Base-by-base conservation (phyloP, 2,888 invertebrate species). In the Formica aserva region DNA sequence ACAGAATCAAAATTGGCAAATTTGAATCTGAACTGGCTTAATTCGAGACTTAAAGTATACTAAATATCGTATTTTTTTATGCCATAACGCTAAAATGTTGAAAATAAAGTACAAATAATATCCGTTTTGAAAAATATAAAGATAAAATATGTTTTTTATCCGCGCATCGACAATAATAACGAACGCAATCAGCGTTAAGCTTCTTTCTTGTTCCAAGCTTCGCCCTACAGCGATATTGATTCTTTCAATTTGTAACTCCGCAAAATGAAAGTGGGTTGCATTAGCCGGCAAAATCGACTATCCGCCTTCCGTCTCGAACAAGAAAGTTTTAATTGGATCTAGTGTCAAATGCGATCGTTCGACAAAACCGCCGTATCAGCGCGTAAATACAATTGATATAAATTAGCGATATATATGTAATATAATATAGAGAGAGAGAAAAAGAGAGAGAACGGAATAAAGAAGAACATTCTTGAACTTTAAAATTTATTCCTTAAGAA, bases 261-360 rank as follows among this genome's bases (percentile, higher is more conserved):
- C 67, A 60, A 77, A 38, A 66, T 38, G n/a, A 55, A 67, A 52
- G 67, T 38, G 38, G 52, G 35, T 67, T 66, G 55, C 38, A 67
- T 67, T 67, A 67, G n/a, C 55, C 26, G 26, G 52, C 55, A 41
- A 52, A 67, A 76, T 66, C 18, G 38, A 77, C 76, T 67, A 67
- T 60, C 67, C 52, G 38, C 29, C 63, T 75, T 75, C 41, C 52
- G 35, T 48, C 67, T 77, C 41, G 29, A 77, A 66, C 77, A 29
- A 48, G 52, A 67, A 77, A 77, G 77, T 77, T 77, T 77, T 77
- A 77, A 77, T 77, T 77, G 77, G 38, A 9, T 77, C 52, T 77
- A 77, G 67, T 77, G 55, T 66, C 55, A 67, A 77, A 77, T 55
- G 67, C 67, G 76, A 66, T 77, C 15, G 52, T 77, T 67, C 52